Percentiles rank a stretch among this genome's conserved stretches.
phyloP scores from a whole-genome alignment of 1,140 invertebrate genomes.

The Acromyrmex charruanus region DNA sequence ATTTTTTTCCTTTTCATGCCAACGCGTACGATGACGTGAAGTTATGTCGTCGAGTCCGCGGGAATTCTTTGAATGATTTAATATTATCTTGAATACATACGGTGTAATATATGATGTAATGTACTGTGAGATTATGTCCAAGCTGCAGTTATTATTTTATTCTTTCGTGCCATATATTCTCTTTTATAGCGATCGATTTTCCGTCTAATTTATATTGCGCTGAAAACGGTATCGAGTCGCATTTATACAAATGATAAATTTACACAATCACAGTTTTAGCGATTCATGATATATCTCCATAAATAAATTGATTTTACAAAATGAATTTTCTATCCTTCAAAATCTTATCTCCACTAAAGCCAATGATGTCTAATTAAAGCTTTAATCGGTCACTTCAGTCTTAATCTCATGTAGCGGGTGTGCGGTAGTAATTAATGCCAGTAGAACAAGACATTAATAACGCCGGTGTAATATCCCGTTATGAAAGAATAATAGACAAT shows the following conservation, averaged over 20 bases:
- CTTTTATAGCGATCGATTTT: neutral
- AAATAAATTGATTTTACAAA: neutral
- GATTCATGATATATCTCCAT: neutral
- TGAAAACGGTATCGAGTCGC: neutral
- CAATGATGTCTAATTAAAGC: conserved; percentile 23
- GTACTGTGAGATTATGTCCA: neutral
- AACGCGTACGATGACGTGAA: conserved; percentile 36
- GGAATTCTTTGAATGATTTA: conserved; percentile 31
- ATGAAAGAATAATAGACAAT: conserved; percentile 50
- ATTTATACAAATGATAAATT: neutral
- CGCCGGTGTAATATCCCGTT: conserved; percentile 15
- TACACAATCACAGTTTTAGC: neutral
- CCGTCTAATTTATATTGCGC: neutral
- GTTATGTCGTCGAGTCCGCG: conserved; percentile 39
- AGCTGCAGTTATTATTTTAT: neutral
- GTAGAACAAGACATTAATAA: conserved; percentile 49
- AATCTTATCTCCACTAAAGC: neutral
- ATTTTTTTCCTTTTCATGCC: neutral
- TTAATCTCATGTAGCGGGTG: conserved; percentile 37
- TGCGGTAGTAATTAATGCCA: conserved; percentile 50
- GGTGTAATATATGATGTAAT: neutral
- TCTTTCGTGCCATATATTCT: neutral
- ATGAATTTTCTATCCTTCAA: neutral
- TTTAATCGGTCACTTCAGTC: conserved; percentile 26
- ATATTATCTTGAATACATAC: conserved; percentile 13